These are phyloP conservation scores for Gallinago solitaria DNA, from an alignment of 2,797 vertebrate species.

Conservation along the genomic window DNA sequence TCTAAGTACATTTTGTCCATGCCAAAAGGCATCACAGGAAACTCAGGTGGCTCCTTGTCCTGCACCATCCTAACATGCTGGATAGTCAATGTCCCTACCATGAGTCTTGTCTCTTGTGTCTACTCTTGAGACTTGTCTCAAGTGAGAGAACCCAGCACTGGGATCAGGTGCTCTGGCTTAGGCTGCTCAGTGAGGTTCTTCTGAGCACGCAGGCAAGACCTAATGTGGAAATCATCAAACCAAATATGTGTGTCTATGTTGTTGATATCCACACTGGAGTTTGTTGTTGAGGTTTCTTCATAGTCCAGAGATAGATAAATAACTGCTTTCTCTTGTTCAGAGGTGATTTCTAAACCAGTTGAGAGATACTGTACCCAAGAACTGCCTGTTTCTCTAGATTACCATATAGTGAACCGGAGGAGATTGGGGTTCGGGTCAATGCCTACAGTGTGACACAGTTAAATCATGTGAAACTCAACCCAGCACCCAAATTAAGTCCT, in stretches of 20 bases:
- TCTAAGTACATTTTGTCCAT: background rate
- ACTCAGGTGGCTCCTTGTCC: background rate
- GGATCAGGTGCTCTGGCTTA: background rate
- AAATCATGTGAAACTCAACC: background rate
- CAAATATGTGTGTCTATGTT: background rate
- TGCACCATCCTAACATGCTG: background rate
- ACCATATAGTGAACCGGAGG: background rate
- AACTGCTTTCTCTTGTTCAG: background rate
- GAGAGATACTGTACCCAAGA: background rate
- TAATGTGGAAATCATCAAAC: background rate
- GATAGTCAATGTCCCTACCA: background rate
- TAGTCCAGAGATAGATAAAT: background rate
- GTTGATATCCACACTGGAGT: background rate
- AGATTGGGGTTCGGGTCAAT: background rate
- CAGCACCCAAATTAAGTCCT: background rate
- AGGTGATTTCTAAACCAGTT: background rate
- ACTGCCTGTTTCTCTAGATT: background rate
- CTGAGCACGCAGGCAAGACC: background rate
- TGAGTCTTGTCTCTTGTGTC: no score
- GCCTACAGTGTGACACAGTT: background rate
- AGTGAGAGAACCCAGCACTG: background rate
- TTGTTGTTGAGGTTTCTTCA: background rate
- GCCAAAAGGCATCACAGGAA: background rate
- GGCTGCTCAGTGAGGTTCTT: background rate
- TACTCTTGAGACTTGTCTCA: background rate